Evolutionary conservation across 2,888 invertebrate genomes (phyloP), one percentile per base, ranked within the genome.

Genomic region (Adineta ricciae): DNA sequence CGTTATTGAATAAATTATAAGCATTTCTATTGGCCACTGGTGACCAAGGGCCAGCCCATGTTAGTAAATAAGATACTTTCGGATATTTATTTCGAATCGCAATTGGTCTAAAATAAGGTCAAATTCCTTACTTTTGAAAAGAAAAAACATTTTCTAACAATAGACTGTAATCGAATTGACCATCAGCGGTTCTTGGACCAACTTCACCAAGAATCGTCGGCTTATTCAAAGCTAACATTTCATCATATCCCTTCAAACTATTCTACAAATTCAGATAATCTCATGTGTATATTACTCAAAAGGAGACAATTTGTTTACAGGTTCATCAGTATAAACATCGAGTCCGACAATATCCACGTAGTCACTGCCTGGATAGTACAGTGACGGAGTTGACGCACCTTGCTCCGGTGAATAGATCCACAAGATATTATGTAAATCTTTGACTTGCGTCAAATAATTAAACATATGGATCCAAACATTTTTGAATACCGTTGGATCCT

Each of bases 341-440:
- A 78, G 78, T 78, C 41, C 78, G 9, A 41, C 41, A 41, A 78
- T 78, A 78, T 78, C 78, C 38, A 78, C 78, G n/a, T 41, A 78
- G n/a, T 2, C 9, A 41, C 24, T n/a, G 11, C 78, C 78, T 38
- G 78, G 78, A 78, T 78, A 78, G n/a, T 38, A 78, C 0, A 7
- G 21, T 19, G 78, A 78, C 41, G 41, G 41, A 36, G 21, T 56
- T n/a, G n/a, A 19, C 41, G 36, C 27, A 73, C 84, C 38, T 11
- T 49, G 49, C 73, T 86, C 84, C 1, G 87, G 87, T 3, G 87
- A 86, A 41, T 84, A 87, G 0, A 86, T 86, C 82, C 86, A 87
- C 24, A 87, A 83, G 16, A 87, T 32, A 84, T 87, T 87, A 83
- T 86, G 87, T n/a, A 87, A 86, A 8, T 84, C 50, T 83, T 86